Conservation (phyloP, 2,113 vertebrate species). For the Colinus virginianus region DNA sequence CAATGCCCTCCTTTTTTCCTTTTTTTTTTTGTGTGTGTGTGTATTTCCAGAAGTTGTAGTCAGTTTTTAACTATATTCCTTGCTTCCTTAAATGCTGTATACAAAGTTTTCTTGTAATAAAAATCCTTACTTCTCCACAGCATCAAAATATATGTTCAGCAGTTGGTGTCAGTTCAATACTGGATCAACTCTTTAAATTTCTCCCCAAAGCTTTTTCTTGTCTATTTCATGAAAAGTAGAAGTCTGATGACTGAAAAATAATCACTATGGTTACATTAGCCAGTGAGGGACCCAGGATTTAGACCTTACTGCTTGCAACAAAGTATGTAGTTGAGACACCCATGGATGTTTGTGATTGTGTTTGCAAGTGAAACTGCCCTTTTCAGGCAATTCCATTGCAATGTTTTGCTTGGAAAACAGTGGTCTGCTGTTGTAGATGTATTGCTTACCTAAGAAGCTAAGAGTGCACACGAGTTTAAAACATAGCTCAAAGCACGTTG, state of each 20-base stretch:
- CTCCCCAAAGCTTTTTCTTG: not conserved
- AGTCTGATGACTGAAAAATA: conserved; percentile 35
- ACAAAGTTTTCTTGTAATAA: not conserved
- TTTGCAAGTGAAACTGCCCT: not conserved
- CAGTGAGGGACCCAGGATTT: conserved; percentile 1
- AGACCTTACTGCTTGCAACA: not conserved
- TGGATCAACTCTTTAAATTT: conserved; percentile 5
- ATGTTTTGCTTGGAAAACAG: not conserved
- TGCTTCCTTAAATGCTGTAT: not conserved
- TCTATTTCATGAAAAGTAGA: not conserved
- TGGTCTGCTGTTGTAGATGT: conserved; percentile 8
- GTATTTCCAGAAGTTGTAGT: not conserved
- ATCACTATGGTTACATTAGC: conserved; percentile 56
- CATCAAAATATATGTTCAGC: not conserved
- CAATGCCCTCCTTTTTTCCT: not conserved
- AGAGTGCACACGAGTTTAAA: not conserved
- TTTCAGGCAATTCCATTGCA: conserved; percentile 42
- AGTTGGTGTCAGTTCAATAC: conserved; percentile 9
- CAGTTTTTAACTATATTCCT: not conserved
- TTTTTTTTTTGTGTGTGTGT: not conserved
- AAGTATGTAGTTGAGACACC: conserved; percentile 19
- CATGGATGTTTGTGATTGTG: not conserved
- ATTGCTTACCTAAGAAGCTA: conserved; percentile 30
- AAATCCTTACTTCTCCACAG: not conserved
- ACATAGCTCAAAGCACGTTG: not conserved